Evolutionary conservation across 1,140 invertebrate genomes (phyloP).

Genomic region (Drosophila sucinea): DNA sequence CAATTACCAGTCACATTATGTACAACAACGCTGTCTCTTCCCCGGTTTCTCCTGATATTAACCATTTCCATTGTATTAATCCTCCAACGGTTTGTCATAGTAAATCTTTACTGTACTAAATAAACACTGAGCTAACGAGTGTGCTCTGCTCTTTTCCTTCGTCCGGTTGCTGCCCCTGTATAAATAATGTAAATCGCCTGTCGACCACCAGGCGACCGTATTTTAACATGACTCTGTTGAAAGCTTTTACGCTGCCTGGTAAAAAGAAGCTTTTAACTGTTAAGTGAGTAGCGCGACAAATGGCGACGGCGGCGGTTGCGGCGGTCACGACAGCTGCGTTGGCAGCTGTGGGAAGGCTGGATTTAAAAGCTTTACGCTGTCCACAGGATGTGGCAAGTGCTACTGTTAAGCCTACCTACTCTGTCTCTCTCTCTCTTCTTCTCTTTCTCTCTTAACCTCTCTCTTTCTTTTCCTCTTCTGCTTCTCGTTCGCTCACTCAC

Average conservation of each 20-base stretch:
- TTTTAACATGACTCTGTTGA: conserved; percentile 65
- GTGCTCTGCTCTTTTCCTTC: not conserved
- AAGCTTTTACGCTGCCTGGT: conserved; percentile 48
- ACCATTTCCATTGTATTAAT: conserved; percentile 24
- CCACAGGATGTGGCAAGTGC: conserved; percentile 67
- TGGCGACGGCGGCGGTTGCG: not conserved
- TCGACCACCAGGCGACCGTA: conserved; percentile 18
- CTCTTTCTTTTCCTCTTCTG: not conserved
- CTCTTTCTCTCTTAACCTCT: not conserved
- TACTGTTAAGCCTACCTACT: conserved; percentile 60
- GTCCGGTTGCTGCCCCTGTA: conserved; percentile 56
- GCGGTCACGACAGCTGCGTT: no score
- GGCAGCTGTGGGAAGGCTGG: conserved; percentile 31
- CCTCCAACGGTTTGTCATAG: conserved; percentile 9
- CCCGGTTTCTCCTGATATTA: not conserved
- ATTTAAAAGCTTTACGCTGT: conserved; percentile 76
- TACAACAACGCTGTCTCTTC: not conserved
- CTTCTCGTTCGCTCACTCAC: not conserved
- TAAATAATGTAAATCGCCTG: conserved; percentile 72
- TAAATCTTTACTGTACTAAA: conserved; percentile 32
- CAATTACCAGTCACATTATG: conserved; percentile 19
- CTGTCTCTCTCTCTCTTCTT: not conserved
- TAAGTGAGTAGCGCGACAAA: conserved; percentile 33
- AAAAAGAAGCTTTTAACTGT: conserved; percentile 61
- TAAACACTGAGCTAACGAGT: conserved; percentile 56